Evolutionary conservation across 1,140 invertebrate genomes (phyloP), one percentile per base, ranked within the genome.

Genomic region (Arctopsyche grandis): DNA sequence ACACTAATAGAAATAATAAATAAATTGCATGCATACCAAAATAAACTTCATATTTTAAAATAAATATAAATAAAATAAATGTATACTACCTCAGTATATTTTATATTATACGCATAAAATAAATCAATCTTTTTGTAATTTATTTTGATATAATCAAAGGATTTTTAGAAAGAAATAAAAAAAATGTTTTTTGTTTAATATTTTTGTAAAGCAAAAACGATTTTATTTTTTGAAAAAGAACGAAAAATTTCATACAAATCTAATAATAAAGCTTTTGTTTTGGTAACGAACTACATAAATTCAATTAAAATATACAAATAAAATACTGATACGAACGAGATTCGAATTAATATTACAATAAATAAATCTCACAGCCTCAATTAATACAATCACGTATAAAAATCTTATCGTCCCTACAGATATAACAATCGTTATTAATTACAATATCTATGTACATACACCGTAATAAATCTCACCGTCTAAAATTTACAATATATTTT

Each of bases 281-380:
- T 22, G 69, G 69, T 71, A 71, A 71, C 69, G 44, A 46, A 46
- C 22, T 21, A n/a, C n/a, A n/a, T n/a, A 46, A 48, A 71, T 16
- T 44, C n/a, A 71, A 16, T 46, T n/a, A 46, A 44, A 46, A 71
- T 71, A 7, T 19, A 71, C 43, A 46, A 22, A 71, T 71, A 46
- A 71, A 19, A 66, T 26, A 66, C 21, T 66, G 63, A 66, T 16
- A 60, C 21, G 12, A 16, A 52, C 10, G 48, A 12, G 48, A 14
- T 14, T 52, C 48, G 58, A 60, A 10, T 16, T 60, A 69, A 3
- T 38, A 19, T 44, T 46, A 71, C 21, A 71, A 71, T 69, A 24
- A 69, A 29, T 29, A 69, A 69, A 69, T 46, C 46, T 74, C 71
- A 74, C 71, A 74, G 71, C 71, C 71, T 74, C 71, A 74, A 74